Evolutionary conservation across 2,797 vertebrate species (phyloP).

Genomic region (Microctenopoma lineatum): DNA sequence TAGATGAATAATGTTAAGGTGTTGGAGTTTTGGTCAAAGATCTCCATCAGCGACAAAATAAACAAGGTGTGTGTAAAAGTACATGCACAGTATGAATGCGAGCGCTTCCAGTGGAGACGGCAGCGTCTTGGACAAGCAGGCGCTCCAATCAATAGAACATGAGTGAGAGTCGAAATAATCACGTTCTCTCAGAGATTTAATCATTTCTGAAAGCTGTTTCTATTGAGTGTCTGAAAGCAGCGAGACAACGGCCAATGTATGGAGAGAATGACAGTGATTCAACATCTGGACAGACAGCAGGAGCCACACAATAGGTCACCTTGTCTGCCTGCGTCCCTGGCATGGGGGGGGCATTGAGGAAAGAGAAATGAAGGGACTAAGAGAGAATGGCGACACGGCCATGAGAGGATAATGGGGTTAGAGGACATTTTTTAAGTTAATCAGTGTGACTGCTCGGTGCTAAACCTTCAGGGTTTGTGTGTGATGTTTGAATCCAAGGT

Average conservation of each 20-base stretch:
- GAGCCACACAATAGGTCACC: slow-evolving; percentile 56
- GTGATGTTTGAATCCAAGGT: slow-evolving; percentile 6
- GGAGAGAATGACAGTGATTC: slow-evolving; percentile 22
- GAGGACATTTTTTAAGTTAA: slow-evolving; percentile 23
- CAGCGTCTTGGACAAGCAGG: not conserved
- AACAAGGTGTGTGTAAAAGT: not conserved
- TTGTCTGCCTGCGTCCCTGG: slow-evolving; percentile 27
- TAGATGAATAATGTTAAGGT: slow-evolving; percentile 21
- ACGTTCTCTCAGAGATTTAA: slow-evolving; percentile 35
- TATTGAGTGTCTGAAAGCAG: slow-evolving; percentile 18
- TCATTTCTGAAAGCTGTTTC: slow-evolving; percentile 46
- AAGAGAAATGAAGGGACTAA: not conserved
- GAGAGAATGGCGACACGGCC: slow-evolving; percentile 3
- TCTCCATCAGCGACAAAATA: slow-evolving; percentile 36
- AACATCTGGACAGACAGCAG: slow-evolving; percentile 61
- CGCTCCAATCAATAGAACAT: slow-evolving; percentile 35
- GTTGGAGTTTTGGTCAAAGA: slow-evolving; percentile 24
- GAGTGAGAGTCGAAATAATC: slow-evolving; percentile 43
- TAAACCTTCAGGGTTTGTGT: slow-evolving; percentile 31
- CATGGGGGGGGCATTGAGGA: not conserved
- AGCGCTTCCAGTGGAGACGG: not conserved
- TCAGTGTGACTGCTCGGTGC: slow-evolving; percentile 45
- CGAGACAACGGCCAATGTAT: slow-evolving; percentile 30
- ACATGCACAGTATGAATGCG: not conserved
- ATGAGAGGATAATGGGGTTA: slow-evolving; percentile 21